phyloP scores from a whole-genome alignment of 1,140 invertebrate species.

The Caenorhabditis latens region DNA sequence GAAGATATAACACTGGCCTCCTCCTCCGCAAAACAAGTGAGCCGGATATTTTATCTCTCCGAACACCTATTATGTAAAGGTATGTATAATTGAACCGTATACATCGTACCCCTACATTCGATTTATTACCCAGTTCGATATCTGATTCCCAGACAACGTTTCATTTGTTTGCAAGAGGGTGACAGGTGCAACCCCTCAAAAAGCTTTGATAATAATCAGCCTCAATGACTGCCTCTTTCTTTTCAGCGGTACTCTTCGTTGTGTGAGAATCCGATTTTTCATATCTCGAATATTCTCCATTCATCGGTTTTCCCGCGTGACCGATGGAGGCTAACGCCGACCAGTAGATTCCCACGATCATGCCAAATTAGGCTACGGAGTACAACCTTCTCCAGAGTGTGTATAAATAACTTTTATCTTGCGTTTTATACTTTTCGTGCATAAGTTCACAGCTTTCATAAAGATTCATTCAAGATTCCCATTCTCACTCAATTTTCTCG shows the following conservation, averaged over 20 bases:
- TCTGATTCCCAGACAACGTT: background rate
- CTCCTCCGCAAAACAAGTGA: too few relatives aligned
- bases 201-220: background rate
- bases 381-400: conserved; percentile 29
- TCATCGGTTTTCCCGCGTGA: conserved; percentile 32
- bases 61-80: too few relatives aligned
- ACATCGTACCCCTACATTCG: too few relatives aligned
- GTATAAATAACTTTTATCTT: conserved; percentile 52
- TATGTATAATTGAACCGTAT: too few relatives aligned
- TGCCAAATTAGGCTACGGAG: conserved; percentile 48
- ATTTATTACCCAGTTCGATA: too few relatives aligned
- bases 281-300: conserved; percentile 41
- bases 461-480: background rate
- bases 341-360: conserved; percentile 46
- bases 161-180: background rate
- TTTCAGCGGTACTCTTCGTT: background rate
- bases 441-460: background rate
- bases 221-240: background rate
- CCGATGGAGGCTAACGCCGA: conserved; percentile 3
- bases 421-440: conserved; percentile 33
- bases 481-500: background rate
- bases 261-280: conserved; percentile 22
- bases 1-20: too few relatives aligned
- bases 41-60: too few relatives aligned
- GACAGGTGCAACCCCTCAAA: conserved; percentile 26